These are phyloP conservation scores for Valencia hispanica DNA, from an alignment of 2,797 vertebrate genomes.

Conservation along the genomic window DNA sequence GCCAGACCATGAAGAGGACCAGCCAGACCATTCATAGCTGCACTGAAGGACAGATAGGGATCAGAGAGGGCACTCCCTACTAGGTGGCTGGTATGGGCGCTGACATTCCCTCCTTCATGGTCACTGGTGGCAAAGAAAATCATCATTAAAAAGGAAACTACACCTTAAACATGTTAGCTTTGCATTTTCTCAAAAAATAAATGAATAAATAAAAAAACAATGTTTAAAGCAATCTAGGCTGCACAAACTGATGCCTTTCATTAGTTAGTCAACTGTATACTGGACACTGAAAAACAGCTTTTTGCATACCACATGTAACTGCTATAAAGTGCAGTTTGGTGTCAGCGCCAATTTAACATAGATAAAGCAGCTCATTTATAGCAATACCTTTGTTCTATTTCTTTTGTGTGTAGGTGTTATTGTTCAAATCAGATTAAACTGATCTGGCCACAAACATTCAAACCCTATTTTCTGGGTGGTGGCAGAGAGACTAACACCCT, in stretches of 20 bases:
- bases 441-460: no score
- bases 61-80: conserved; percentile 96
- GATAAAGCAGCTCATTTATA: no score
- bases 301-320: background rate
- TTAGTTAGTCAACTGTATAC: background rate
- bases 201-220: no score
- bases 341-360: no score
- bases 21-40: conserved; percentile 95
- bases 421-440: background rate
- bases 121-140: conserved; percentile 78
- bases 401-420: background rate
- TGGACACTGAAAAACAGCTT: background rate
- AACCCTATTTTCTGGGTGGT: background rate
- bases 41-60: conserved; percentile 95
- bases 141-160: background rate
- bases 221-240: background rate
- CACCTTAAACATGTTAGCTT: background rate
- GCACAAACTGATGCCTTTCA: background rate
- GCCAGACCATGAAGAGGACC: conserved; percentile 96
- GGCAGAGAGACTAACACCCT: background rate
- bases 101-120: conserved; percentile 96
- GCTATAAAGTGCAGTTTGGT: background rate
- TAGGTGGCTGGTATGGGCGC: conserved; percentile 94
- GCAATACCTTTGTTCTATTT: background rate
- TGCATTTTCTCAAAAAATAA: no score